A percentile compares a stretch with the other conserved stretches of the same genome.
These are phyloP conservation scores for Cyprinodon brontotheroides DNA, from an alignment of 2,113 vertebrate genomes.

Conservation along the genomic window DNA sequence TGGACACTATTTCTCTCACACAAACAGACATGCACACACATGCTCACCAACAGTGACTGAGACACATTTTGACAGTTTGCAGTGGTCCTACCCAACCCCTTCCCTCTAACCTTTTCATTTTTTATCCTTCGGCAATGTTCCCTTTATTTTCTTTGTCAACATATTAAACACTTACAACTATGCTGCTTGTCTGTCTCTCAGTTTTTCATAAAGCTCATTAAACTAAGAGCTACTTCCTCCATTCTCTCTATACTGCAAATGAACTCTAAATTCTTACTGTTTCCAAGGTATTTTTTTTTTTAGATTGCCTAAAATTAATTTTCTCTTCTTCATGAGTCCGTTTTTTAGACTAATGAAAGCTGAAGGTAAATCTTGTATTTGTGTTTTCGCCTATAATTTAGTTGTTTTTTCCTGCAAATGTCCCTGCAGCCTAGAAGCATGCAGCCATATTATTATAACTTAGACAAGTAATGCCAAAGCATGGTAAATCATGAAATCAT, in stretches of 20 bases:
- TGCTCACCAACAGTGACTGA: slow-evolving; percentile 37
- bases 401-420: background rate
- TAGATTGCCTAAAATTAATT: background rate
- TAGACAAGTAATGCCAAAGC: slow-evolving; percentile 9
- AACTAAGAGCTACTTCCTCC: background rate
- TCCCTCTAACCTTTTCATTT: slow-evolving; percentile 43
- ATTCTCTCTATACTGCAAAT: background rate
- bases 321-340: background rate
- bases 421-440: background rate
- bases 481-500: background rate
- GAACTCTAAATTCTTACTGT: background rate
- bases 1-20: slow-evolving; percentile 16
- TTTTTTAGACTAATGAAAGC: background rate
- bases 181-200: background rate
- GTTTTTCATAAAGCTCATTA: background rate
- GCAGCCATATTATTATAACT: slow-evolving; percentile 15
- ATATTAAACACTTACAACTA: background rate
- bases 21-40: slow-evolving; percentile 9
- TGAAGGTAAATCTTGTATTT: background rate
- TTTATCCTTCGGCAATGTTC: slow-evolving; percentile 1
- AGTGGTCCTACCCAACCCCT: slow-evolving; percentile 44
- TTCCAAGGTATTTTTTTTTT: background rate
- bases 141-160: background rate
- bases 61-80: slow-evolving; percentile 63
- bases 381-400: background rate